Conservation (phyloP, 2,113 vertebrate genomes). For the Sus scrofa region DNA sequence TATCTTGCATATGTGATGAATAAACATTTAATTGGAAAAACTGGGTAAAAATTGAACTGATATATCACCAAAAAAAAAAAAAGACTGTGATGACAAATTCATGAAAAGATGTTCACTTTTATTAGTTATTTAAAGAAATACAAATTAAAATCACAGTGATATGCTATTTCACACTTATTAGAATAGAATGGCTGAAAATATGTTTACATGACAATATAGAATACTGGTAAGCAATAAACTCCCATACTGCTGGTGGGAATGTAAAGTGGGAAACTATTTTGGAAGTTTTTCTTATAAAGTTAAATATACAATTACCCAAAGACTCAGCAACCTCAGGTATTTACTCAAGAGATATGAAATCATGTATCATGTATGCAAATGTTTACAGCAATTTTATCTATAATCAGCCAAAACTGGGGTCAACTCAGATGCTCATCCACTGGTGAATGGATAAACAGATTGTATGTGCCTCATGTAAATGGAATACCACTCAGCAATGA, state of each 20-base stretch:
- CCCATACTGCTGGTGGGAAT: neutral
- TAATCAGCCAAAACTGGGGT: neutral
- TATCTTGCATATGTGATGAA: neutral
- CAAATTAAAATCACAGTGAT: neutral
- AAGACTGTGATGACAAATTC: neutral
- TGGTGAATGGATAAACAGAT: neutral
- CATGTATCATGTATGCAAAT: neutral
- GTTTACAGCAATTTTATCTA: neutral
- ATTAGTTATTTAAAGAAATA: neutral
- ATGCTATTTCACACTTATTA: neutral
- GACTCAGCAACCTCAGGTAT: neutral
- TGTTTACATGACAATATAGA: neutral
- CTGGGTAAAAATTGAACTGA: neutral
- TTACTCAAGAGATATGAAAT: neutral
- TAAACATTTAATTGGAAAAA: neutral
- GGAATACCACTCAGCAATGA: neutral
- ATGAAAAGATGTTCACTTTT: neutral
- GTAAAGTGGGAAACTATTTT: neutral
- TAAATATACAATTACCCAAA: neutral
- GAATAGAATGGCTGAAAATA: neutral
- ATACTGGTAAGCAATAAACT: neutral
- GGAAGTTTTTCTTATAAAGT: neutral
- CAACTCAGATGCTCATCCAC: neutral
- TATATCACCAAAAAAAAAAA: neutral
- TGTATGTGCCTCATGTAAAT: neutral